Conservation (phyloP, 64 coral and sea anemone species). For the Actinia equina region DNA sequence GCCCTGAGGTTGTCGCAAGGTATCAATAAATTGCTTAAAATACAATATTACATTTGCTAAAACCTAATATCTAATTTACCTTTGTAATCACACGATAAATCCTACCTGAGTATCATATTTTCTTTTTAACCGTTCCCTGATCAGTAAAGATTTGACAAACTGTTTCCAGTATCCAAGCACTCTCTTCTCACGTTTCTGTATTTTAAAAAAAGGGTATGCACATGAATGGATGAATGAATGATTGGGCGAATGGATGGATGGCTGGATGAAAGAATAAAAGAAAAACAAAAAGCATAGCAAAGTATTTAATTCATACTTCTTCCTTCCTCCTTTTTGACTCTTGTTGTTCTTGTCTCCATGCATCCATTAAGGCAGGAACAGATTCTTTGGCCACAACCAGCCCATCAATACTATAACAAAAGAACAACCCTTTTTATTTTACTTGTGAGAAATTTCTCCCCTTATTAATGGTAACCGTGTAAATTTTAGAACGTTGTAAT, state of each 20-base stretch:
- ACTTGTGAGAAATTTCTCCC: too few relatives aligned
- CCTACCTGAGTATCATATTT: constrained; percentile 81
- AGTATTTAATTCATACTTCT: constrained; percentile 45
- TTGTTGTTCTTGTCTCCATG: constrained; percentile 80
- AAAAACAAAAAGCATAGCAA: too few relatives aligned
- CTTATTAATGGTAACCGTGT: too few relatives aligned
- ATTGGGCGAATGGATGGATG: too few relatives aligned
- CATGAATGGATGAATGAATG: not conserved
- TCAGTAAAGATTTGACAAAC: constrained; percentile 68
- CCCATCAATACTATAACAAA: constrained; percentile 76
- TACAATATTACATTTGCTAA: too few relatives aligned
- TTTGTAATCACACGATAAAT: not conserved
- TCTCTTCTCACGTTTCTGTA: constrained; percentile 92
- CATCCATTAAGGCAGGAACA: constrained; percentile 63
- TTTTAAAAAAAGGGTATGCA: not conserved
- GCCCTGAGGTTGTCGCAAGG: too few relatives aligned
- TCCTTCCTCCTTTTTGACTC: constrained; percentile 56
- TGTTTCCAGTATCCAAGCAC: constrained; percentile 87
- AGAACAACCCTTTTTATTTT: not conserved
- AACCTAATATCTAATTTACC: too few relatives aligned
- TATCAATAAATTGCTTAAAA: too few relatives aligned
- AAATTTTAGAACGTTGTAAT: not conserved
- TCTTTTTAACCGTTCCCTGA: constrained; percentile 86
- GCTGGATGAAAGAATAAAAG: not conserved
- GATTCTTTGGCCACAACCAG: constrained; percentile 80